Evolutionary conservation across 2,113 vertebrate species (phyloP), one percentile per base, ranked within the genome.

Genomic region (Irena cyanogastra): DNA sequence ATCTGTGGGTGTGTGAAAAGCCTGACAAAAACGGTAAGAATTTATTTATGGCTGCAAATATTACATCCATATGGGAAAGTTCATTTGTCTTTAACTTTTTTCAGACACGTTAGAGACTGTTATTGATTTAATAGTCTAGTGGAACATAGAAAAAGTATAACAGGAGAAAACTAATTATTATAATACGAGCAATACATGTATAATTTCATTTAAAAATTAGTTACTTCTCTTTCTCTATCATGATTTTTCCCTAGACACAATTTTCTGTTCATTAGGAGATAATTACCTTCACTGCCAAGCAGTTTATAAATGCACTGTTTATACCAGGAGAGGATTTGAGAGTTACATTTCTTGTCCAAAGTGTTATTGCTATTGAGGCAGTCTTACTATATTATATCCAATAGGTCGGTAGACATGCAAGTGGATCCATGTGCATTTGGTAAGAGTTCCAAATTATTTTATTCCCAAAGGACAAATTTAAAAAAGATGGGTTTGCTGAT

Each of bases 11-110:
- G 79, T 95, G 96, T 63, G 70, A 92, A 89, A 80, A 91, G 65
- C 42, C 90, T 93, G 93, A 95, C 94, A 96, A 93, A 95, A 95
- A 57, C 30, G 4, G 44, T 79, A 83, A 84, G 78, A 90, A 88
- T 95, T 97, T 97, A 95, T 97, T 97, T 97, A 97, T 89, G 86
- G 84, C 79, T 94, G 64, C 89, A 97, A 96, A 88, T 97, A 96
- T 97, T 95, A 92, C 30, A 94, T 96, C 91, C 96, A 96, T 95
- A 97, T 96, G 96, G 86, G 86, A 95, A 97, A 96, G 91, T 93
- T 97, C 42, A 95, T 95, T 96, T 96, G 61, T 57, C 77, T 95
- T 95, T 64, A 95, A 94, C 79, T 82, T 95, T 88, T 95, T 97
- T 95, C 90, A 96, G 87, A 83, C 77, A 42, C 60, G 70, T 59